Percentiles rank a stretch among this genome's conserved stretches.
phyloP scores from a whole-genome alignment of 2,113 vertebrate species.

The Cheilinus undulatus region DNA sequence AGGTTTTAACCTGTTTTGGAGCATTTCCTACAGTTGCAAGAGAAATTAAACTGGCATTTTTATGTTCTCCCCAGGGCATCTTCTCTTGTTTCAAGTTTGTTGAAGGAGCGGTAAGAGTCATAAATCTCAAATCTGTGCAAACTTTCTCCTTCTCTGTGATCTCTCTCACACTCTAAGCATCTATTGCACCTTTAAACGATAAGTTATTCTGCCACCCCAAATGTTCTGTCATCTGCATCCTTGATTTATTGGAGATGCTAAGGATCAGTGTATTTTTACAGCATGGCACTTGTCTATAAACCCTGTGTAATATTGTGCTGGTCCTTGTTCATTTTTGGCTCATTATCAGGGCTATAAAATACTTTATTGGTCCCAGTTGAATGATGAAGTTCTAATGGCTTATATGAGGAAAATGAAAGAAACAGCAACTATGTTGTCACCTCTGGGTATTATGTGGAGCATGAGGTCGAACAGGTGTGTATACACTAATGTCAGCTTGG shows the following conservation, averaged over 20 bases:
- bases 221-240: conserved; percentile 47
- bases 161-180: background rate
- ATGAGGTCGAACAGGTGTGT: no score
- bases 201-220: conserved; percentile 43
- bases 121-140: background rate
- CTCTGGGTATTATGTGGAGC: background rate
- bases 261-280: conserved; percentile 42
- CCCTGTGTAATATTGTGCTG: conserved; percentile 21
- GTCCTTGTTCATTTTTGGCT: conserved; percentile 13
- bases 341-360: conserved; percentile 29
- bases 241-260: conserved; percentile 20
- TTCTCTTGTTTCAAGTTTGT: conserved; percentile 34
- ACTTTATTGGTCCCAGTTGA: conserved; percentile 8
- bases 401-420: background rate
- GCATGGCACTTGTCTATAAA: conserved; percentile 39
- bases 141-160: background rate
- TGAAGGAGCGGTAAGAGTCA: conserved; percentile 22
- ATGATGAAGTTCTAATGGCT: conserved; percentile 26
- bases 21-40: conserved; percentile 26
- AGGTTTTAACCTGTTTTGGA: conserved; percentile 45
- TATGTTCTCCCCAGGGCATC: background rate
- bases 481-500: no score
- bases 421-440: background rate
- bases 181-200: conserved; percentile 20
- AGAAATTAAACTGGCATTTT: conserved; percentile 35